Evolutionary conservation across 2,888 invertebrate genomes (phyloP).

Genomic region (Melikaiella ostensackeni): DNA sequence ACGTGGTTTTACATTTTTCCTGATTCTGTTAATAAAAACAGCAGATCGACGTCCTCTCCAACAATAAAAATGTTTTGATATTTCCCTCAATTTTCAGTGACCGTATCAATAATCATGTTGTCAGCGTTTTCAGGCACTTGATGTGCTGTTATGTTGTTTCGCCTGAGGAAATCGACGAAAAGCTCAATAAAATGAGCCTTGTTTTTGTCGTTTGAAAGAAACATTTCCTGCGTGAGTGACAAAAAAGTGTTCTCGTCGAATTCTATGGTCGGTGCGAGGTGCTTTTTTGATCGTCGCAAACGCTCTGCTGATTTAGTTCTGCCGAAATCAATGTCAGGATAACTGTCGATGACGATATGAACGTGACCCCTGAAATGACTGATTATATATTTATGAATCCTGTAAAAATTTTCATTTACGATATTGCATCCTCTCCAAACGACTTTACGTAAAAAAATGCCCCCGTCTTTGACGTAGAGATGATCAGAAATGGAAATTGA

Average conservation of each 20-base stretch:
- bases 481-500: background rate
- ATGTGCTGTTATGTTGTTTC: constrained; percentile 69
- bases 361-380: constrained; percentile 32
- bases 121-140: constrained; percentile 71
- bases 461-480: constrained; percentile 58
- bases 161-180: constrained; percentile 68
- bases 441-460: constrained; percentile 50
- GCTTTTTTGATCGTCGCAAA: constrained; percentile 69
- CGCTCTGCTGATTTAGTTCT: constrained; percentile 71
- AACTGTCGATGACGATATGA: constrained; percentile 60
- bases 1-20: background rate
- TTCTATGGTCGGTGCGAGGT: constrained; percentile 69
- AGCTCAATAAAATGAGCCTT: constrained; percentile 63
- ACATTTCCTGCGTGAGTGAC: constrained; percentile 60
- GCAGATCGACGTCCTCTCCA: constrained; percentile 26
- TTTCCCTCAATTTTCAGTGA: background rate
- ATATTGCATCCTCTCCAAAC: background rate
- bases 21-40: background rate
- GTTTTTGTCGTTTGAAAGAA: constrained; percentile 53
- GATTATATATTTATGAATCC: constrained; percentile 50
- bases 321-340: constrained; percentile 62
- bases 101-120: constrained; percentile 68
- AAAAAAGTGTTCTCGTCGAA: constrained; percentile 69
- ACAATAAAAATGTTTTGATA: constrained; percentile 2
- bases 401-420: background rate